These are phyloP conservation scores for Scaptomyza pallida DNA, from an alignment of 1,140 invertebrate genomes.

Conservation along the genomic window DNA sequence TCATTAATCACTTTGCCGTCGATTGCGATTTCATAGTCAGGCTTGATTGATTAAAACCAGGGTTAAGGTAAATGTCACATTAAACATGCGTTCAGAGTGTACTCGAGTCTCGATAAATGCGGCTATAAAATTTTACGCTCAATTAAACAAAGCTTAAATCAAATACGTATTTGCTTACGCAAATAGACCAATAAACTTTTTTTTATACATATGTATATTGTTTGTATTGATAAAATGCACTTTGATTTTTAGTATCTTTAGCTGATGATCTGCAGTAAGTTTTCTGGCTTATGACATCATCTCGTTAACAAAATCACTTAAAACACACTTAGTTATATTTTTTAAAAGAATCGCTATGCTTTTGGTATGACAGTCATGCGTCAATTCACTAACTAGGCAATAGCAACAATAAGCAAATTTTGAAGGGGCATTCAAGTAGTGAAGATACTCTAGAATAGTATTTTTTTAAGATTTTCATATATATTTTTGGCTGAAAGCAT, in stretches of 20 bases:
- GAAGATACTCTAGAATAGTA: too few relatives aligned
- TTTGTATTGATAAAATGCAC: slow-evolving; percentile 19
- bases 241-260: background rate
- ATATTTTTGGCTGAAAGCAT: too few relatives aligned
- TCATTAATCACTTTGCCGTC: slow-evolving; percentile 16
- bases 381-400: slow-evolving; percentile 44
- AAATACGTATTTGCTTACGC: slow-evolving; percentile 17
- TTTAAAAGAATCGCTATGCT: slow-evolving; percentile 50
- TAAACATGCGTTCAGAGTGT: slow-evolving; percentile 32
- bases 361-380: slow-evolving; percentile 66
- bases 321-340: slow-evolving; percentile 48
- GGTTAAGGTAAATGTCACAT: slow-evolving; percentile 80
- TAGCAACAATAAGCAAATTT: slow-evolving; percentile 30
- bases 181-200: slow-evolving; percentile 27
- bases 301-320: slow-evolving; percentile 48
- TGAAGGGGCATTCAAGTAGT: background rate
- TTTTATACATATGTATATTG: background rate
- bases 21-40: slow-evolving; percentile 48
- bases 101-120: background rate
- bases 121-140: slow-evolving; percentile 56
- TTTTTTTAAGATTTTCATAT: too few relatives aligned
- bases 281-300: slow-evolving; percentile 64
- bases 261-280: background rate
- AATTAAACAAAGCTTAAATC: slow-evolving; percentile 44
- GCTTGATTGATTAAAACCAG: slow-evolving; percentile 75